Base-by-base conservation (phyloP, 2,888 invertebrate species). In the Tetheella fluctuosa region DNA sequence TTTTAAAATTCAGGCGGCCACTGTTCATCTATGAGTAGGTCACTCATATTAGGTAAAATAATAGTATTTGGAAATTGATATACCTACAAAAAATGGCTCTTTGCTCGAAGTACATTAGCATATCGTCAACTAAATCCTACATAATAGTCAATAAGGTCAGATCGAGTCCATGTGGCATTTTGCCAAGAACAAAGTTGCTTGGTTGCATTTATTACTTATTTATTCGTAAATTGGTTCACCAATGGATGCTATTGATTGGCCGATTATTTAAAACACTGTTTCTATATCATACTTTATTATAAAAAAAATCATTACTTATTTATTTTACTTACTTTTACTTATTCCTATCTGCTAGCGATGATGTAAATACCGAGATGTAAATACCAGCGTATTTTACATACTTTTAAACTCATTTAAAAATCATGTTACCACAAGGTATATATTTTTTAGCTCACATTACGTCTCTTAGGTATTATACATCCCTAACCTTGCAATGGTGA, bases 61-160 rank as follows among this genome's bases (percentile, higher is more conserved):
- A 6, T 25, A 25, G 25, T 25, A 4, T 25, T 25, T 25, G 25
- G 25, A 25, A 25, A 2, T 34, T 7, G 15, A 6, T n/a, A 39
- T 39, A 7, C 10, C 10, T n/a, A 42, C 7, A 34, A 13, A 3
- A 0, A 1, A 17, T n/a, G 15, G 10, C 34, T 20, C 10, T 20
- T 48, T 4, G 7, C 7, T 42, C 3, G 17, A 7, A 7, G 48
- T 20, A 7, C 37, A 15, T 37, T 37, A 37, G 1, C 4, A 6
- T 15, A 62, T 68, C 60, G 52, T 28, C 60, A 54, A 69, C 65
- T 68, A 68, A 68, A 67, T 71, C 66, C 64, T 68, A 67, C 66
- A 71, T 69, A 63, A 60, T 65, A 73, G 69, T 73, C 73, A 71
- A 69, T 71, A 54, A 59, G 66, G 57, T 60, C 20, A 20, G 48